Conservation (phyloP, 2,888 invertebrate genomes). For the Tinea trinotella region DNA sequence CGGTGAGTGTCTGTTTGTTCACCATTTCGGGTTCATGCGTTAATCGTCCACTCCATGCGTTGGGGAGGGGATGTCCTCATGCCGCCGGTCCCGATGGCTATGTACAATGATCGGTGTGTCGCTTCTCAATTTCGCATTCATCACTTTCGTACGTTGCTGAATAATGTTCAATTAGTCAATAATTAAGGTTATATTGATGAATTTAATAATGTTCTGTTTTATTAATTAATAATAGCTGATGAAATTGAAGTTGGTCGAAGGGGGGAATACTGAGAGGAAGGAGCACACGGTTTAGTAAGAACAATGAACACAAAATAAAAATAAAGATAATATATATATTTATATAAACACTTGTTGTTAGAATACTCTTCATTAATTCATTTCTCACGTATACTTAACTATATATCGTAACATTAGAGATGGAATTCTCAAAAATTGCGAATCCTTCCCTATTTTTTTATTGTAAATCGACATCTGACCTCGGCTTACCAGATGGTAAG, state of each 20-base stretch:
- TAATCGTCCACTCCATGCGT: constrained; percentile 18
- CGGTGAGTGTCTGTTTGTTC: constrained; percentile 27
- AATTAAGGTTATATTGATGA: constrained; percentile 29
- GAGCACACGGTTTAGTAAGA: constrained; percentile 55
- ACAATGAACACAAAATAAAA: constrained; percentile 63
- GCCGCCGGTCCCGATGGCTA: constrained; percentile 23
- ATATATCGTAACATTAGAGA: constrained; percentile 63
- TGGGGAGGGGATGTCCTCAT: not conserved
- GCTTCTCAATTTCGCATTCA: constrained; percentile 13
- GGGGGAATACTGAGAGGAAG: constrained; percentile 32
- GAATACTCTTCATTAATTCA: constrained; percentile 72
- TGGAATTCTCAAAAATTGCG: constrained; percentile 42
- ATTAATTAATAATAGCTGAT: constrained; percentile 53
- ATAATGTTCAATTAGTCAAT: constrained; percentile 22
- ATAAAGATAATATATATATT: constrained; percentile 73
- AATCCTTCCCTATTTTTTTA: too few species aligned
- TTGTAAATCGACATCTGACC: too few species aligned
- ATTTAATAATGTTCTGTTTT: constrained; percentile 21
- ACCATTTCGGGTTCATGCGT: constrained; percentile 23
- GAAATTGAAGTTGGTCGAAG: constrained; percentile 46
- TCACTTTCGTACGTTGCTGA: not conserved
- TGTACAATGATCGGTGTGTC: constrained; percentile 32
- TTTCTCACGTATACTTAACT: constrained; percentile 69
- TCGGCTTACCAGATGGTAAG: too few species aligned
- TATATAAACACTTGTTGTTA: constrained; percentile 74